Evolutionary conservation across 1,140 invertebrate genomes (phyloP).

Genomic region (Coenobita brevimanus): DNA sequence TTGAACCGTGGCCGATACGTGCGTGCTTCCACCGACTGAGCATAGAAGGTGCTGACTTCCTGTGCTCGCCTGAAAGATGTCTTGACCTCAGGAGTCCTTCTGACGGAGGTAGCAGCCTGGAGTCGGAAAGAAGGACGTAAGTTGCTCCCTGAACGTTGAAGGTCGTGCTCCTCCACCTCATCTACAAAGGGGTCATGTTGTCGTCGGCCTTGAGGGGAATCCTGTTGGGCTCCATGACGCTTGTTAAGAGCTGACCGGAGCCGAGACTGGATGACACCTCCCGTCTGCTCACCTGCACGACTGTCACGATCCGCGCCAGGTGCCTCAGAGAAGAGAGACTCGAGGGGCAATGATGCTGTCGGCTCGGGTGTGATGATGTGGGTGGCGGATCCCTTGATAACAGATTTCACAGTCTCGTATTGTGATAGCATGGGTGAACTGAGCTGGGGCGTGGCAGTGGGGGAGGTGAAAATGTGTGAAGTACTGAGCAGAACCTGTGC

Average conservation of each 20-base stretch:
- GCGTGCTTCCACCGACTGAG: slow-evolving; percentile 36
- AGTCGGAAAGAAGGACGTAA: slow-evolving; percentile 61
- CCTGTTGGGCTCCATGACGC: slow-evolving; percentile 23
- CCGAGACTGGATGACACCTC: slow-evolving; percentile 16
- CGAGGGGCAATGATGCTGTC: slow-evolving; percentile 55
- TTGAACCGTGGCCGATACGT: slow-evolving; percentile 55
- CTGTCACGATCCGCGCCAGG: slow-evolving; percentile 33
- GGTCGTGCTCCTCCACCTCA: slow-evolving; percentile 59
- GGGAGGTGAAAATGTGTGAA: slow-evolving; percentile 76
- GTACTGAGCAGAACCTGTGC: slow-evolving; percentile 84
- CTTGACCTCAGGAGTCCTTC: slow-evolving; percentile 23
- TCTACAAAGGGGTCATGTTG: slow-evolving; percentile 60
- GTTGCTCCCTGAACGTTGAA: slow-evolving; percentile 58
- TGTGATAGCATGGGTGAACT: slow-evolving; percentile 9
- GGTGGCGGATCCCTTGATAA: slow-evolving; percentile 68
- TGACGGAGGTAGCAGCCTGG: slow-evolving; percentile 12
- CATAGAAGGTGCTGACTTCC: slow-evolving; percentile 30
- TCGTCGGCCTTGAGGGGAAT: not conserved
- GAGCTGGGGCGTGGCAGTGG: not conserved
- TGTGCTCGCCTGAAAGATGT: slow-evolving; percentile 23
- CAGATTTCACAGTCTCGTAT: slow-evolving; percentile 67
- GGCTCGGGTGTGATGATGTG: slow-evolving; percentile 64
- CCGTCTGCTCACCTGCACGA: slow-evolving; percentile 24
- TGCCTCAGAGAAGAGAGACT: slow-evolving; percentile 51
- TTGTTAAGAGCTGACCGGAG: slow-evolving; percentile 38